These are phyloP conservation scores for Zele albiditarsus DNA, from an alignment of 2,888 invertebrate genomes.

Conservation along the genomic window DNA sequence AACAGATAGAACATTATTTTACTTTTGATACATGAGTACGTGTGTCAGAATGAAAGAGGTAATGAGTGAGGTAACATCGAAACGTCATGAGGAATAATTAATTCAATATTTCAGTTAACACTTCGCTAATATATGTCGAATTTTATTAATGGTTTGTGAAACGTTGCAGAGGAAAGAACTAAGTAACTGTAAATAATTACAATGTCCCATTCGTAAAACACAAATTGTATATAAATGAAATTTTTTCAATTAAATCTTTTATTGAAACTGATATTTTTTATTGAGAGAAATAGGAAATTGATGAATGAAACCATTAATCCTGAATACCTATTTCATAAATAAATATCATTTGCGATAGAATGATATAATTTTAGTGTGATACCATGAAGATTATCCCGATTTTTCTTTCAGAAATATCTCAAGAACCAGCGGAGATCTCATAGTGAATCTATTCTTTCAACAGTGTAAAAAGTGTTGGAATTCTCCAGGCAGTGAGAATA, in stretches of 20 bases:
- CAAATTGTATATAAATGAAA: not conserved
- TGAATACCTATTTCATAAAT: too few relatives aligned
- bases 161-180: not conserved
- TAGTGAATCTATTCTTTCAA: too few relatives aligned
- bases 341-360: too few relatives aligned
- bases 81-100: not conserved
- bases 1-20: not conserved
- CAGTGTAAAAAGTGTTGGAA: too few relatives aligned
- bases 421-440: too few relatives aligned
- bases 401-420: too few relatives aligned
- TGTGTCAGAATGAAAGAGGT: not conserved
- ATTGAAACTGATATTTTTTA: not conserved
- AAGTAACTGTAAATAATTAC: not conserved
- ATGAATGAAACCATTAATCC: too few relatives aligned
- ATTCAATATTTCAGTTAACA: not conserved
- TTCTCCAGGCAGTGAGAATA: too few relatives aligned
- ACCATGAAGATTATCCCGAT: too few relatives aligned
- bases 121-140: not conserved
- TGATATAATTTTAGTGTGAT: too few relatives aligned
- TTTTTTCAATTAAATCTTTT: constrained; percentile 12
- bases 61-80: not conserved
- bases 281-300: not conserved
- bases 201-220: not conserved
- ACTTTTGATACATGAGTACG: not conserved
- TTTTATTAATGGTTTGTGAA: not conserved